Conservation (phyloP, 2,113 vertebrate genomes). For the Opisthocomus hoazin region DNA sequence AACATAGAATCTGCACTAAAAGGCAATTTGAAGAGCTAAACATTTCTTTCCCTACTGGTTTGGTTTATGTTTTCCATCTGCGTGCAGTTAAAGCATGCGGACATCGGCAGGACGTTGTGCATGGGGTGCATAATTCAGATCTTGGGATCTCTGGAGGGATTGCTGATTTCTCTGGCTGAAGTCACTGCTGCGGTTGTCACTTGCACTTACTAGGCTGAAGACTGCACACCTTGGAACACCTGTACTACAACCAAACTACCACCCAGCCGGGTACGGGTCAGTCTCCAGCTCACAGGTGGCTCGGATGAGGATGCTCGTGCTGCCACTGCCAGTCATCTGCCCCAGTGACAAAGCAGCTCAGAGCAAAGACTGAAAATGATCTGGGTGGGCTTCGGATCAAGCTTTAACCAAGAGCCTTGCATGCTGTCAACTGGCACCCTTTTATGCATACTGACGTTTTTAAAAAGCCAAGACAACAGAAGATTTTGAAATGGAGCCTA, state of each 20-base stretch:
- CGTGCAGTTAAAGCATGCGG: not conserved
- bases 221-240: not conserved
- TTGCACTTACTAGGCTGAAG: not conserved
- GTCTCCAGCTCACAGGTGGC: not conserved
- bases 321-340: not conserved
- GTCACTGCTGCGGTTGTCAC: not conserved
- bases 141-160: not conserved
- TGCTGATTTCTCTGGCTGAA: not conserved
- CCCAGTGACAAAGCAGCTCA: not conserved
- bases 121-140: not conserved
- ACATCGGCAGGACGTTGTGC: not conserved
- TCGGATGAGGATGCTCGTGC: not conserved
- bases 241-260: not conserved
- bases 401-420: not conserved
- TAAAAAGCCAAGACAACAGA: conserved; percentile 22
- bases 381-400: not conserved
- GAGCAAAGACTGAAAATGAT: not conserved
- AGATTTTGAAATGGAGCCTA: conserved; percentile 36
- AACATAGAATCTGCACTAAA: not conserved
- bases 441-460: not conserved
- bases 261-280: not conserved
- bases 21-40: not conserved
- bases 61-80: not conserved
- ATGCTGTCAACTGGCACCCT: not conserved
- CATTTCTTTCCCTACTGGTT: not conserved